Evolutionary conservation across 2,888 invertebrate genomes (phyloP), one percentile per base, ranked within the genome.

Genomic region (Caenorhabditis zanzibari): DNA sequence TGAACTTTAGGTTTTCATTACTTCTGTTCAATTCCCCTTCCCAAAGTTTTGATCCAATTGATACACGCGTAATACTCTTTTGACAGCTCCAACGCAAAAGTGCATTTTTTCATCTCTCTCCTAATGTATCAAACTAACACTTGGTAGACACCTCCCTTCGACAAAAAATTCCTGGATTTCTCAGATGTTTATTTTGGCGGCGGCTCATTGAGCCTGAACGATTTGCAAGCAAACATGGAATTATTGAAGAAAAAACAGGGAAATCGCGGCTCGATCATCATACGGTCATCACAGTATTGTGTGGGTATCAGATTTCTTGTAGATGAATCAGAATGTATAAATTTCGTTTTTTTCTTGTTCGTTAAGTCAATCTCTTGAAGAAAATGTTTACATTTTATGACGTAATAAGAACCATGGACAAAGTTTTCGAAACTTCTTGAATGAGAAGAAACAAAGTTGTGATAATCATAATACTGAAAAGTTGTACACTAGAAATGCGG

Each of bases 181-280:
- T 59, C 7, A 63, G 26, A 41, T 77, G 44, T 77, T 77, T 77
- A 63, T 77, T 77, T 71, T 69, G 61, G 52, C 69, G 61, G 77
- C 44, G 69, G 69, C 79, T 79, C 63, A 79, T 71, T 56, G 69
- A 69, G 61, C 69, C 59, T 69, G 71, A 71, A 71, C 79, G 79
- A 79, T 71, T 47, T 12, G n/a, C 68, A 32, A 63, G 63, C 68
- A 71, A 79, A 79, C 64, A 79, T 49, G 66, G 59, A n/a, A 44
- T 7, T 16, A 47, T 22, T 14, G 26, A 59, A 32, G 38, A 68
- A 69, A 76, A 76, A 76, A 59, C 47, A 47, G 56, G 47, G 26
- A 58, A 76, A 68, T 76, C 68, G 58, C 38, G 24, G 68, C 38
- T 35, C 63, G 79, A 79, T 71, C 63, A 79, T 79, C 77, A 52